Percentiles rank a stretch among this genome's conserved stretches.
These are phyloP conservation scores for Coenonympha glycerion DNA, from an alignment of 2,888 invertebrate species.

Conservation along the genomic window DNA sequence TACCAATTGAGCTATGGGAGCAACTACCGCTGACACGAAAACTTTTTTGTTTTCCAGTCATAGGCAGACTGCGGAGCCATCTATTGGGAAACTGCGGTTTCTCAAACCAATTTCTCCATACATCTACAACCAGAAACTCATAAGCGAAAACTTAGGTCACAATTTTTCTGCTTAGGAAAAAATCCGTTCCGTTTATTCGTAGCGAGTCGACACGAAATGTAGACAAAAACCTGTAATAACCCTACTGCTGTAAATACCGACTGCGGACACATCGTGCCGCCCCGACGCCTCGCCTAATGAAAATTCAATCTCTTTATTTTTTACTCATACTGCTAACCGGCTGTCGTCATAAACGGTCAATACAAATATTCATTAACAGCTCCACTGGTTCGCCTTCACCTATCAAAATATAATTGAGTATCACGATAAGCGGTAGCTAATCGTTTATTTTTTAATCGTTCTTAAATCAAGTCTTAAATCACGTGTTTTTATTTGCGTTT, in stretches of 20 bases:
- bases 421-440: slow-evolving; percentile 23
- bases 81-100: too few species aligned
- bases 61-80: too few species aligned
- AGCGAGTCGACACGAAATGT: too few species aligned
- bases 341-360: slow-evolving; percentile 45
- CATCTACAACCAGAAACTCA: too few species aligned
- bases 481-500: background rate
- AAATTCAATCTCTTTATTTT: slow-evolving; percentile 68
- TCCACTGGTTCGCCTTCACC: slow-evolving; percentile 16
- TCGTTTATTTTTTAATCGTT: slow-evolving; percentile 15
- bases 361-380: slow-evolving; percentile 40
- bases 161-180: too few species aligned
- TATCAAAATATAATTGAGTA: slow-evolving; percentile 15
- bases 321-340: slow-evolving; percentile 41
- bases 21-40: too few species aligned
- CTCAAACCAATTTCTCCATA: too few species aligned
- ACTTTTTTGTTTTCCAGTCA: too few species aligned
- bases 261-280: slow-evolving; percentile 65
- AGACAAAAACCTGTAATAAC: too few species aligned
- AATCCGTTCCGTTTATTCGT: too few species aligned
- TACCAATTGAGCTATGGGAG: too few species aligned
- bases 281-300: slow-evolving; percentile 72
- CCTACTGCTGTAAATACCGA: slow-evolving; percentile 59
- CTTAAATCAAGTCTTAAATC: slow-evolving; percentile 3
- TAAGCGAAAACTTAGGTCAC: too few species aligned